These are phyloP conservation scores for Luehdorfia chinensis DNA, from an alignment of 1,140 invertebrate species.

Conservation along the genomic window DNA sequence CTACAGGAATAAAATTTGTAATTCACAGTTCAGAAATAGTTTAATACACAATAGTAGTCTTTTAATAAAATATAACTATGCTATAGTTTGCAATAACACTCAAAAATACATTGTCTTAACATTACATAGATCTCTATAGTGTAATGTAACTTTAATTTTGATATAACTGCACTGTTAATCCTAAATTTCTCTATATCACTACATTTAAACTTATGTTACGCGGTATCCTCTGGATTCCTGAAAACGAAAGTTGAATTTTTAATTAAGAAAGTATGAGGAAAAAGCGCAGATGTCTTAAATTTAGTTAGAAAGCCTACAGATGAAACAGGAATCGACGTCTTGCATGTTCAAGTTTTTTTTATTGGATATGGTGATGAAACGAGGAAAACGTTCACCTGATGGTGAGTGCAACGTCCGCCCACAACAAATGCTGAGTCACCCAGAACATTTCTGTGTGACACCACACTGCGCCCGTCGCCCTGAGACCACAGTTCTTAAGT, in stretches of 20 bases:
- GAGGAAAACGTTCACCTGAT: too few species aligned
- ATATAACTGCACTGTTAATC: conserved; percentile 12
- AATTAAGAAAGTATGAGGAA: background rate
- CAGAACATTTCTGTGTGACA: too few species aligned
- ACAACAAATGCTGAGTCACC: too few species aligned
- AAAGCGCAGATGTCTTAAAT: background rate
- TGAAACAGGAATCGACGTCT: background rate
- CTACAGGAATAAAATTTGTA: conserved; percentile 74
- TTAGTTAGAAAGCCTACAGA: background rate
- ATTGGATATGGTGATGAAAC: too few species aligned
- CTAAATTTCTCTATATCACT: conserved; percentile 9
- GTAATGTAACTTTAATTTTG: conserved; percentile 8
- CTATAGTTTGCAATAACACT: conserved; percentile 66
- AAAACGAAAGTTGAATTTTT: conserved; percentile 6
- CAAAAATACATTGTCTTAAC: conserved; percentile 67
- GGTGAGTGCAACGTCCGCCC: too few species aligned
- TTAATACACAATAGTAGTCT: conserved; percentile 63
- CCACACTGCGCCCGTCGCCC: too few species aligned
- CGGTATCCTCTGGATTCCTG: conserved; percentile 23
- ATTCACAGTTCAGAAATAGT: conserved; percentile 59
- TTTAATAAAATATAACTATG: conserved; percentile 72
- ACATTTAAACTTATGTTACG: conserved; percentile 11
- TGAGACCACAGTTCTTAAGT: too few species aligned
- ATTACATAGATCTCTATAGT: conserved; percentile 9
- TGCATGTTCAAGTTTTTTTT: too few species aligned